Evolutionary conservation across 2,888 invertebrate genomes (phyloP), one percentile per base, ranked within the genome.

Genomic region (Rhyacophila evoluta): DNA sequence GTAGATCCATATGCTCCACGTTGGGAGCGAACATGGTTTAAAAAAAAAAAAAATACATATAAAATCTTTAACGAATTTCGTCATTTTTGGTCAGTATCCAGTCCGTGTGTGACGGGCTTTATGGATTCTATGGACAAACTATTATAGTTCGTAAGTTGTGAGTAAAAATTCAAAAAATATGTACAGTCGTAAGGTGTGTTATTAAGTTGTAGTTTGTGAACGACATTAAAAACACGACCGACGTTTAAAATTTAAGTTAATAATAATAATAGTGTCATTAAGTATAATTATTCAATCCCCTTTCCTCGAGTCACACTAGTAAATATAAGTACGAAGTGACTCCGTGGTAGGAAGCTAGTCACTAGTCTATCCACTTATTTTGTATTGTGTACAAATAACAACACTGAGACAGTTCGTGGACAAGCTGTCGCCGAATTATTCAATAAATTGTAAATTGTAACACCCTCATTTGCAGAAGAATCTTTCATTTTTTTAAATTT

Each of bases 241-340:
- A 2, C 55, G 55, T 55, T 55, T 55, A 55, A 55, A 55, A 55
- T 55, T 55, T 55, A 55, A 55, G 55, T 55, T 55, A 55, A 55
- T 55, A 55, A 55, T 55, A 55, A 55, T 55, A 55, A 55, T 10
- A 55, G 55, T 25, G 25, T 55, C 55, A 25, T 55, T 55, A 55
- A 55, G 55, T 25, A 8, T 55, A 55, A 55, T 55, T 55, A 55
- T 55, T 55, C 55, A 55, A 55, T 55, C 55, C 55, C 55, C 55
- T 55, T 55, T 10, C 2, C 8, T 25, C 10, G 25, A 25, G 25
- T 55, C 55, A 55, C 55, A 55, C 55, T 55, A 8, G 55, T 25
- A 8, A 39, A 0, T 6, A 33, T 33, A 33, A 6, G 6, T 33
- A 33, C 29, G 19, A 19, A n/a, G 55, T 55, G 25, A n/a, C n/a